Percentiles rank a stretch among this genome's conserved stretches.
phyloP scores from a whole-genome alignment of 2,113 vertebrate species.

The Pseudorectes ferrugineus region DNA sequence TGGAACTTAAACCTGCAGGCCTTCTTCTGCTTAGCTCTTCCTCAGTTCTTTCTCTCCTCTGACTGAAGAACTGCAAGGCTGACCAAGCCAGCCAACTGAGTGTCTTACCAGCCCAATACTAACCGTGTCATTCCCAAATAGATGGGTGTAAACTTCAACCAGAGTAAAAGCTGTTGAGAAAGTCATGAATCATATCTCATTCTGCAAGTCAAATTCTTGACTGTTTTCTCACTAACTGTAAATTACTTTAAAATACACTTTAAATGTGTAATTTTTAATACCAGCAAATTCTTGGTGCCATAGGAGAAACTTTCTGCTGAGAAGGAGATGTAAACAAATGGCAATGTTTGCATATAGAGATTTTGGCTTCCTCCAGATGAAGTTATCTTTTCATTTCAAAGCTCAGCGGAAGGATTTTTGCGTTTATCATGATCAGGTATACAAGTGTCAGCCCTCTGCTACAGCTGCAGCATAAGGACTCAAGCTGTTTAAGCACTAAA shows the following conservation, averaged over 20 bases:
- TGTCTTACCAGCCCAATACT: neutral
- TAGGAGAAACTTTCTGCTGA: neutral
- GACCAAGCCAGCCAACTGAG: neutral
- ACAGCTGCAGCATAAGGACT: neutral
- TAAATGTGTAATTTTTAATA: neutral
- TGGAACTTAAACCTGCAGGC: neutral
- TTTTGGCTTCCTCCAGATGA: neutral
- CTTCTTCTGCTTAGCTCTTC: neutral
- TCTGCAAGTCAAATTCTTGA: neutral
- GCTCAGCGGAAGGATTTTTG: neutral
- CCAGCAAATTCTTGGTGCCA: neutral
- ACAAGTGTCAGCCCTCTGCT: neutral
- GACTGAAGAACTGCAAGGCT: neutral
- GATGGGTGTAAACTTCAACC: neutral
- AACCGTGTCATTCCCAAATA: neutral
- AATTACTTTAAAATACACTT: neutral
- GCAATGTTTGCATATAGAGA: neutral
- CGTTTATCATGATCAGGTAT: neutral
- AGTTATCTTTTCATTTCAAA: conserved; percentile 8
- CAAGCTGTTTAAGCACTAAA: neutral
- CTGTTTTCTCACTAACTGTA: neutral
- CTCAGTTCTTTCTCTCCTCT: neutral
- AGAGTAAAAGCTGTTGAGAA: neutral
- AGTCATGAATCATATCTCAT: fast-evolving
- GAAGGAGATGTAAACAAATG: neutral